These are phyloP conservation scores for Diacarnus erythraeanus DNA, from an alignment of 37 sponge, comb jelly and placozoan genomes.

Conservation along the genomic window DNA sequence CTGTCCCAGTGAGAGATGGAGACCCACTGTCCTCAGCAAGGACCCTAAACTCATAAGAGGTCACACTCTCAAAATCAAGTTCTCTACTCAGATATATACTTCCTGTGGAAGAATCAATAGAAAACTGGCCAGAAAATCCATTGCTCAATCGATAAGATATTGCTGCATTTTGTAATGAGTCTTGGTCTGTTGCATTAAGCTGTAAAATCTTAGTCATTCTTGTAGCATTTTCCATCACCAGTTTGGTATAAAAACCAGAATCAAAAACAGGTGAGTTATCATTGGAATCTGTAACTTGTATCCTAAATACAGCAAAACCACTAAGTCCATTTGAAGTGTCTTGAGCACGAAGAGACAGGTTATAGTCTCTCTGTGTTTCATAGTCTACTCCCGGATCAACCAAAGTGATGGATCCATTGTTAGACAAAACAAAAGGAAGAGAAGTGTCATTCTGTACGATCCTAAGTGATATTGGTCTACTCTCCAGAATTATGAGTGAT, in stretches of 20 bases:
- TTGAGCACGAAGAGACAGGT: conserved; percentile 24
- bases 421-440: conserved; percentile 47
- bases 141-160: conserved; percentile 44
- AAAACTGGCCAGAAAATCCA: conserved; percentile 1
- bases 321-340: conserved; percentile 27
- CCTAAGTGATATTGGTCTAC: conserved; percentile 9
- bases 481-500: background rate
- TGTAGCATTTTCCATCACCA: conserved; percentile 27
- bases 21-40: conserved; percentile 38
- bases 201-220: conserved; percentile 17
- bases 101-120: conserved; percentile 36
- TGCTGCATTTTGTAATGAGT: conserved; percentile 54
- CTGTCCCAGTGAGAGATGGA: conserved; percentile 26
- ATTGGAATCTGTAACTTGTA: conserved; percentile 63
- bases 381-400: conserved; percentile 56
- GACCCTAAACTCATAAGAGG: conserved; percentile 30
- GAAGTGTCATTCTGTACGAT: background rate
- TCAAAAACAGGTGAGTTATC: conserved; percentile 63
- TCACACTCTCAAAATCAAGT: conserved; percentile 43
- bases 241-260: background rate
- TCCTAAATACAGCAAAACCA: conserved; percentile 23
- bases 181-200: conserved; percentile 57
- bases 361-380: conserved; percentile 32
- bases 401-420: conserved; percentile 65
- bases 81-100: conserved; percentile 6